Conservation (phyloP, 2,888 invertebrate genomes). For the Polietes domitor region DNA sequence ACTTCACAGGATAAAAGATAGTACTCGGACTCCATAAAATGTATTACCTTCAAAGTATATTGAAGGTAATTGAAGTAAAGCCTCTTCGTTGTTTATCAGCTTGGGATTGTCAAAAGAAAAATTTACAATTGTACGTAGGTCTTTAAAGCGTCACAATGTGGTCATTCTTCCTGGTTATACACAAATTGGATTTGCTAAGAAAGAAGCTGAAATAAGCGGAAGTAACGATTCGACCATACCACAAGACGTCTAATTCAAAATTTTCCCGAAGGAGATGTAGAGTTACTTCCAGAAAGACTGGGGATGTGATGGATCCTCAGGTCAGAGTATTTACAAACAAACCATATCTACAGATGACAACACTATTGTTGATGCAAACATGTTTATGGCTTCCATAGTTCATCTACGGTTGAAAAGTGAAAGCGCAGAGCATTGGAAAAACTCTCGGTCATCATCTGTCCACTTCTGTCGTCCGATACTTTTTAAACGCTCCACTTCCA, state of each 20-base stretch:
- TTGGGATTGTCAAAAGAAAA: neutral
- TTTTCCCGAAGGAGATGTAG: neutral
- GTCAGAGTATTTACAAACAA: neutral
- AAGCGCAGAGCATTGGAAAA: neutral
- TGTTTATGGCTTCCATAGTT: neutral
- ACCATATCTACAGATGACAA: neutral
- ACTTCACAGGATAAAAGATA: neutral
- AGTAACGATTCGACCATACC: too few relatives aligned
- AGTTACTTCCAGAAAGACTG: neutral
- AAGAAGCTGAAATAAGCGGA: neutral
- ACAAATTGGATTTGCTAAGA: neutral
- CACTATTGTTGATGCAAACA: neutral
- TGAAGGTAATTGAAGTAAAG: neutral
- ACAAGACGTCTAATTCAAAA: neutral
- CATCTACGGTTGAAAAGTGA: neutral
- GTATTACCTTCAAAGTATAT: neutral
- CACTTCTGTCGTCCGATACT: too few relatives aligned
- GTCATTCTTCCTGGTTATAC: neutral
- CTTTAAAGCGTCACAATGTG: neutral
- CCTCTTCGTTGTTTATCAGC: neutral
- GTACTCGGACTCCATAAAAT: slow-evolving; percentile 18
- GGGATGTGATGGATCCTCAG: neutral
- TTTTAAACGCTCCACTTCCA: too few relatives aligned
- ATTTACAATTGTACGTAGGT: neutral
- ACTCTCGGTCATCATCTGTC: too few relatives aligned